phyloP scores from a whole-genome alignment of 2,113 vertebrate species.

The Telmatochromis sp. region DNA sequence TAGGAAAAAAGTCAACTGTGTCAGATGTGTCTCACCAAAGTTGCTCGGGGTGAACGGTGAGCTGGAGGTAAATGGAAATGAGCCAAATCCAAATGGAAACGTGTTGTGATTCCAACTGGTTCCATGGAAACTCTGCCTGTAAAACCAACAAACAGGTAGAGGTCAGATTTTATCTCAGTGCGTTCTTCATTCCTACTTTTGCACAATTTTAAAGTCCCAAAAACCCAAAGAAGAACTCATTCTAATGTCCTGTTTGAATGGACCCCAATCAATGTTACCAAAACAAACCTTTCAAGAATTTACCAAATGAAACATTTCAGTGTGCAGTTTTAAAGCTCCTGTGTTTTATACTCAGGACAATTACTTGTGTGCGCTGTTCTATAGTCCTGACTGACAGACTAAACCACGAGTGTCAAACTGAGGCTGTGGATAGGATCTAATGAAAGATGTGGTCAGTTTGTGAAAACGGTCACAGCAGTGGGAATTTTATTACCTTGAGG shows the following conservation, averaged over 20 bases:
- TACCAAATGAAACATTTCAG: neutral
- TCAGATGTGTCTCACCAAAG: constrained; percentile 77
- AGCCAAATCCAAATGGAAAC: constrained; percentile 33
- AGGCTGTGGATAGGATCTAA: neutral
- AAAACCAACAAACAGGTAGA: neutral
- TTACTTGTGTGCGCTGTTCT: neutral
- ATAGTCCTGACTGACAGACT: neutral
- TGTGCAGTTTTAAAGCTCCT: neutral
- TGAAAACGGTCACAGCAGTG: neutral
- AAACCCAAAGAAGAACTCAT: neutral
- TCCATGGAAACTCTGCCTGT: constrained; percentile 46
- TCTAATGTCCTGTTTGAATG: neutral
- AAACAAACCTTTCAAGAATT: neutral
- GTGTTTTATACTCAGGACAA: neutral
- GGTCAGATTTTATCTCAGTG: neutral
- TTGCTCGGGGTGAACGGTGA: constrained; percentile 69
- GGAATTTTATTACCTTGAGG: constrained; percentile 44
- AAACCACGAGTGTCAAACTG: neutral
- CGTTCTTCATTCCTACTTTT: neutral
- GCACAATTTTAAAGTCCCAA: neutral
- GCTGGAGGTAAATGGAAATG: constrained; percentile 70
- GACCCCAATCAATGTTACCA: neutral
- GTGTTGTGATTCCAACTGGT: constrained; percentile 22
- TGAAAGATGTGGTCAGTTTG: neutral
- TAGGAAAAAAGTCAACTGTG: neutral